phyloP scores from a whole-genome alignment of 2,888 invertebrate genomes.

The Tribolium freemani region DNA sequence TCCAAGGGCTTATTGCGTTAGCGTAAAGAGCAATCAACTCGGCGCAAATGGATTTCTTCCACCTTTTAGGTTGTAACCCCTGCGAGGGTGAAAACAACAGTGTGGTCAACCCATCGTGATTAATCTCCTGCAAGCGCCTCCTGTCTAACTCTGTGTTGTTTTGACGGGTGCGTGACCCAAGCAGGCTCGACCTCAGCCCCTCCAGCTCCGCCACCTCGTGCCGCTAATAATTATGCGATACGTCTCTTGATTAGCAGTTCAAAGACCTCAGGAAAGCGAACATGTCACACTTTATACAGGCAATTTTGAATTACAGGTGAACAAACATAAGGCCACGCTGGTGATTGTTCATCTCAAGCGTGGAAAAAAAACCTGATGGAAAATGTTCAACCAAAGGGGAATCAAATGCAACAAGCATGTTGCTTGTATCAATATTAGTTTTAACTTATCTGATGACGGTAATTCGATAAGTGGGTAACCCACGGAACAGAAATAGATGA shows the following conservation, averaged over 20 bases:
- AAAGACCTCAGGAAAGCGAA: constrained; percentile 49
- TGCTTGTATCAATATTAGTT: constrained; percentile 2
- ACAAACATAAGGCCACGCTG: constrained; percentile 27
- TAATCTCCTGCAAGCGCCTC: constrained; percentile 27
- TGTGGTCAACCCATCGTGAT: constrained; percentile 9
- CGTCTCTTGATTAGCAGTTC: constrained; percentile 55
- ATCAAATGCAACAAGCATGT: background rate
- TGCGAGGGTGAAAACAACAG: background rate
- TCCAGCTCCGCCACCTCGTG: constrained; percentile 42
- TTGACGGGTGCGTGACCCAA: constrained; percentile 55
- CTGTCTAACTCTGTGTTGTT: constrained; percentile 41
- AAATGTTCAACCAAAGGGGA: background rate
- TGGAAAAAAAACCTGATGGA: background rate
- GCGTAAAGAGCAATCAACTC: background rate
- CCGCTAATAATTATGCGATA: constrained; percentile 56
- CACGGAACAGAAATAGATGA: background rate
- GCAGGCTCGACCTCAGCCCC: constrained; percentile 46
- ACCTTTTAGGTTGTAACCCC: background rate
- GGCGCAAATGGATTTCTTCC: background rate
- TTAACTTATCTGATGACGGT: background rate
- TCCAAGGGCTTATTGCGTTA: background rate
- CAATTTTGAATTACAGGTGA: constrained; percentile 34
- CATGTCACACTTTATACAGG: constrained; percentile 42
- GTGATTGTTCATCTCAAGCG: constrained; percentile 10
- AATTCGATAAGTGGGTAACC: background rate